Conservation (phyloP, 2,797 vertebrate genomes). For the Fistularia commersonii region DNA sequence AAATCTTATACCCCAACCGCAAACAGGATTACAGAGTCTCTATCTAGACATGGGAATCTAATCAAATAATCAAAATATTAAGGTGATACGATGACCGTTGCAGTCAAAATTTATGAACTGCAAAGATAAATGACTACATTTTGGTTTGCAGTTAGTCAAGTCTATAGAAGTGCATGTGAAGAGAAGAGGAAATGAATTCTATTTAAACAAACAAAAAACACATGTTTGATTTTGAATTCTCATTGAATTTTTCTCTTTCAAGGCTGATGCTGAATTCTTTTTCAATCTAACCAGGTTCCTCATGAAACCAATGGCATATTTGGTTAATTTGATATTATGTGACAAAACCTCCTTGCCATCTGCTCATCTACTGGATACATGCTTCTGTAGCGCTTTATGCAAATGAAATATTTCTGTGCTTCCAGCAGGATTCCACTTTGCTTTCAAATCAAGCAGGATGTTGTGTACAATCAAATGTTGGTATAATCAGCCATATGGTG, state of each 20-base stretch:
- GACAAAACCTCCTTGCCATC: slow-evolving; percentile 23
- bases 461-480: slow-evolving; percentile 4
- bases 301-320: too few relatives aligned
- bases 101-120: slow-evolving; percentile 2
- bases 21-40: slow-evolving; percentile 42
- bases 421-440: neutral
- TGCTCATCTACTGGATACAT: slow-evolving; percentile 13
- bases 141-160: neutral
- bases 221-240: too few relatives aligned
- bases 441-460: slow-evolving; percentile 2
- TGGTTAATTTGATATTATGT: slow-evolving; percentile 3
- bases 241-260: neutral
- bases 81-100: slow-evolving; percentile 19
- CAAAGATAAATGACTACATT: slow-evolving; percentile 1
- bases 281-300: neutral
- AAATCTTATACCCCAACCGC: slow-evolving; percentile 39
- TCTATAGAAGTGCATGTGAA: neutral
- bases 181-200: neutral
- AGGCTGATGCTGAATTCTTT: neutral
- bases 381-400: neutral
- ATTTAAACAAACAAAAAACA: slow-evolving; percentile 7
- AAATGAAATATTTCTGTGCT: neutral
- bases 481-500: slow-evolving; percentile 34
- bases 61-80: slow-evolving; percentile 29
- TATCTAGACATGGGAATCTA: slow-evolving; percentile 32